Evolutionary conservation across 2,888 invertebrate species (phyloP).

Genomic region (Mechanitis mazaeus): DNA sequence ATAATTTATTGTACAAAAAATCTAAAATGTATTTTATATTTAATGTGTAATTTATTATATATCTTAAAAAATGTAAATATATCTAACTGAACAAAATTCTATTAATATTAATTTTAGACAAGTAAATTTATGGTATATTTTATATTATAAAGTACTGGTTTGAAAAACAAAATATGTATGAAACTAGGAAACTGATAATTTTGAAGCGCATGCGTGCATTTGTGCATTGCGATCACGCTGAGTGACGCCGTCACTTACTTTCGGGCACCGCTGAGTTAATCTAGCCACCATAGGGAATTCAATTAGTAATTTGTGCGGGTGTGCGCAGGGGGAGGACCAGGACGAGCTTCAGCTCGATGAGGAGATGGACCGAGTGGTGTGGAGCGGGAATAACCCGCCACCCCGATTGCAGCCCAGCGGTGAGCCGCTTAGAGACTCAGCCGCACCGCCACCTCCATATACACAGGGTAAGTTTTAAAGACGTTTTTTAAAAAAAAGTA

Average conservation of each 20-base stretch:
- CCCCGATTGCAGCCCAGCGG: constrained; percentile 55
- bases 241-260: neutral
- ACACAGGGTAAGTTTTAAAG: constrained; percentile 26
- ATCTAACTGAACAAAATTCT: too few relatives aligned
- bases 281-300: constrained; percentile 9
- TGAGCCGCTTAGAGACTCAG: constrained; percentile 49
- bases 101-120: too few relatives aligned
- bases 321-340: constrained; percentile 40
- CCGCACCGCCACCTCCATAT: constrained; percentile 47
- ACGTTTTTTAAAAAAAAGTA: neutral
- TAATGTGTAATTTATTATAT: too few relatives aligned
- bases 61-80: too few relatives aligned
- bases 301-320: neutral
- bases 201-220: constrained; percentile 3
- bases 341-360: constrained; percentile 87
- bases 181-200: neutral
- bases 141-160: too few relatives aligned
- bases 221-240: neutral
- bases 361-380: constrained; percentile 93
- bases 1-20: too few relatives aligned
- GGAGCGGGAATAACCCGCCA: constrained; percentile 80
- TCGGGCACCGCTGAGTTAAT: constrained; percentile 12
- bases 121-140: too few relatives aligned
- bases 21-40: too few relatives aligned
- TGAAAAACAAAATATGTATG: neutral